Conservation (phyloP, 2,888 invertebrate species). For the Laothoe populi region DNA sequence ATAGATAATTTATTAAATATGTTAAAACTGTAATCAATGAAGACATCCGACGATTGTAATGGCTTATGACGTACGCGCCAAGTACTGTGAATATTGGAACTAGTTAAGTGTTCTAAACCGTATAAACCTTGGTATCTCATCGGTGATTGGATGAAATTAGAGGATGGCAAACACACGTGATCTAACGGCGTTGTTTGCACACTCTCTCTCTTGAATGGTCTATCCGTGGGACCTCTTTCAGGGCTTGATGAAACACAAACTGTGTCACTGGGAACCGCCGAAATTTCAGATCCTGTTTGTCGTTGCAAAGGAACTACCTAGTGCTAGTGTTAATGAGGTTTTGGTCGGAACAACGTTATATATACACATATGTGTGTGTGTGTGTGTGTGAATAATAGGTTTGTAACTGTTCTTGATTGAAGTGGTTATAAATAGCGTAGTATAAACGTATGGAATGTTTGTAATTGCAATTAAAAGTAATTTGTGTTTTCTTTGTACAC, state of each 20-base stretch:
- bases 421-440: neutral
- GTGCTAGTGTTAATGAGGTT: constrained; percentile 62
- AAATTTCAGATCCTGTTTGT: constrained; percentile 72
- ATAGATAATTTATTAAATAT: neutral
- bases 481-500: neutral
- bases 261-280: constrained; percentile 72
- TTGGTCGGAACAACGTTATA: constrained; percentile 36
- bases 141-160: constrained; percentile 69
- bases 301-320: constrained; percentile 65
- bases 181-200: constrained; percentile 61
- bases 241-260: constrained; percentile 80
- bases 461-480: neutral
- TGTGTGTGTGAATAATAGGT: constrained; percentile 8
- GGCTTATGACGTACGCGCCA: neutral
- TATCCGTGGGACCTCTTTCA: constrained; percentile 60
- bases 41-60: neutral
- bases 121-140: constrained; percentile 34
- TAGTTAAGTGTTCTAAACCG: neutral
- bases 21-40: neutral
- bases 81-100: neutral
- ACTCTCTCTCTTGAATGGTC: constrained; percentile 63
- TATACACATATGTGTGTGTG: no score
- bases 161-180: constrained; percentile 64
- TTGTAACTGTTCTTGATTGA: constrained; percentile 14
- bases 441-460: constrained; percentile 3